Evolutionary conservation across 1,140 invertebrate species (phyloP), one percentile per base, ranked within the genome.

Genomic region (Onthophagus taurus): DNA sequence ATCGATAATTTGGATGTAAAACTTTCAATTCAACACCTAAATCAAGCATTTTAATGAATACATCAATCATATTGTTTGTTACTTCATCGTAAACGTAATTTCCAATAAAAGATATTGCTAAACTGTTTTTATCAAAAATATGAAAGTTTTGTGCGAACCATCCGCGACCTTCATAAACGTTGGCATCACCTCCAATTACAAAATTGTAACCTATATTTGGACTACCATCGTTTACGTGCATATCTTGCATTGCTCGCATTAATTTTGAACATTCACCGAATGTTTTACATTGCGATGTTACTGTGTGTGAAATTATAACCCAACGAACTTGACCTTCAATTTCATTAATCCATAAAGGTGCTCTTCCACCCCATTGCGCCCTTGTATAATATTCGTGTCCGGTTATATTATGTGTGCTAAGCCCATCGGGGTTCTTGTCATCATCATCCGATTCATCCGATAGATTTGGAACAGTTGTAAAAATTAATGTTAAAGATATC

Each of bases 101-200:
- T 11, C 70, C 71, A 44, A 71, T 64, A 44, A 72, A 70, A 24
- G 60, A 61, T 33, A 74, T 54, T 2, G 64, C 62, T 24, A 77
- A 51, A 4, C 62, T 63, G 19, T 19, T 18, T 6, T 65, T 54
- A 23, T 63, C 55, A n/a, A n/a, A n/a, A 2, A 66, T 65, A 54
- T 75, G 72, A 16, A 70, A 67, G 24, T 76, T 76, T 16, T 69
- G 58, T 1, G 55, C 51, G 41, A 69, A 64, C 77, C 76, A 83
- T 0, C 75, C 78, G 13, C 78, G 61, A 0, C 73, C 79, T 50
- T 73, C 72, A 54, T 80, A 81, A 2, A 78, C 68, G 3, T 70
- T 65, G 0, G 74, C 78, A 48, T 83, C 80, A 31, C 77, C 78
- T 11, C 79, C 80, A 33, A 83, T 71, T 30, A 80, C 45, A 54